These are phyloP conservation scores for Scatophagus argus DNA, from an alignment of 2,113 vertebrate species.

Conservation along the genomic window DNA sequence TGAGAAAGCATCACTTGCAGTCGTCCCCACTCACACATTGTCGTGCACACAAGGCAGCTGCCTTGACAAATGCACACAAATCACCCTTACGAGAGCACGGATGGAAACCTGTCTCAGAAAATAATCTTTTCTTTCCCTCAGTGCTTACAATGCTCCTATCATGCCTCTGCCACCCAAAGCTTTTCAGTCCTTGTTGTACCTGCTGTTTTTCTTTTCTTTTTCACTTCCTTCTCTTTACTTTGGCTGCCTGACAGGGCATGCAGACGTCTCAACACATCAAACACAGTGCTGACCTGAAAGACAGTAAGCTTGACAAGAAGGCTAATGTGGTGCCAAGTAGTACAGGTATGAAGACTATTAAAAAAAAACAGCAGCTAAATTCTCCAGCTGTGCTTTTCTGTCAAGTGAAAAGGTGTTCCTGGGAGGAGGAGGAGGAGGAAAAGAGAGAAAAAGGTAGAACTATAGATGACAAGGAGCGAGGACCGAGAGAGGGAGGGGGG, in stretches of 20 bases:
- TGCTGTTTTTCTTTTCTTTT: neutral
- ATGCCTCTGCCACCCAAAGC: constrained; percentile 13
- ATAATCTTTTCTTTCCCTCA: constrained; percentile 24
- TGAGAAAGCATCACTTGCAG: constrained; percentile 59
- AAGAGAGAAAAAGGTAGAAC: constrained; percentile 32
- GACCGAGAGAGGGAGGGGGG: constrained; percentile 20
- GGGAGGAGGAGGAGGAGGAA: constrained; percentile 18
- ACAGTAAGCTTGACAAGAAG: constrained; percentile 39
- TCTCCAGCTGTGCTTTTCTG: constrained; percentile 68
- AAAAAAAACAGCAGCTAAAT: constrained; percentile 58
- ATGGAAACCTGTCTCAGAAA: constrained; percentile 50
- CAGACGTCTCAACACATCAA: constrained; percentile 2
- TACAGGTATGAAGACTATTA: constrained; percentile 40
- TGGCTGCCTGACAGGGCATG: neutral
- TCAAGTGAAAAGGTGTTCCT: constrained; percentile 61
- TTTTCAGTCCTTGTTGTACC: neutral
- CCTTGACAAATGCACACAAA: constrained; percentile 60
- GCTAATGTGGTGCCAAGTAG: constrained; percentile 44
- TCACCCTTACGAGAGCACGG: constrained; percentile 37
- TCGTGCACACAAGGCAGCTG: constrained; percentile 36
- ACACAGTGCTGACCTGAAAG: constrained; percentile 18
- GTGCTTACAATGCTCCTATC: constrained; percentile 34
- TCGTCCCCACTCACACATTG: constrained; percentile 46
- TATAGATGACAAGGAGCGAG: constrained; percentile 47
- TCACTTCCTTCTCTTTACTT: neutral